phyloP scores from a whole-genome alignment of 64 coral and sea anemone genomes.

The Astreopora myriophthalma region DNA sequence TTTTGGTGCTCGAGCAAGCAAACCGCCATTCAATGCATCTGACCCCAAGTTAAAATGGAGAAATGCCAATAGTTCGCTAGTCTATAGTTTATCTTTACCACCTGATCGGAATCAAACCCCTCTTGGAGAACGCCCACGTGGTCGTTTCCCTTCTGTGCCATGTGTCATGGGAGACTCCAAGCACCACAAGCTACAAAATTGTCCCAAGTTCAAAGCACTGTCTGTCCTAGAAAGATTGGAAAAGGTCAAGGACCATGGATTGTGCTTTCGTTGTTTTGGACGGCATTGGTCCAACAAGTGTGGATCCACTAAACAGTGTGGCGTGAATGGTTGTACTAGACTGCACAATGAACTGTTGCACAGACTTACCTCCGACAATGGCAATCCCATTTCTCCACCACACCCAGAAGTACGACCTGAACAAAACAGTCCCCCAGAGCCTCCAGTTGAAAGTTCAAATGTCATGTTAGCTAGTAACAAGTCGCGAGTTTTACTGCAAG shows the following conservation, averaged over 20 bases:
- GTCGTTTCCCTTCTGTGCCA: neutral
- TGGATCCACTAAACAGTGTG: neutral
- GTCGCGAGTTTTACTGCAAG: neutral
- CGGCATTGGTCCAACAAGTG: neutral
- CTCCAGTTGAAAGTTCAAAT: neutral
- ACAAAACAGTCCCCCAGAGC: neutral
- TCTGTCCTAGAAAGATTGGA: constrained; percentile 17
- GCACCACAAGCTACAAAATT: constrained; percentile 15
- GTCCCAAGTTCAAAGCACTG: constrained; percentile 21
- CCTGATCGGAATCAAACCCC: neutral
- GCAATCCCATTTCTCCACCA: neutral
- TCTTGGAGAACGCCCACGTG: neutral
- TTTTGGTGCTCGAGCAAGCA: constrained; percentile 3
- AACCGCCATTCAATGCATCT: neutral
- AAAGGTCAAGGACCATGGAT: constrained; percentile 1
- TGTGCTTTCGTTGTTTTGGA: constrained; percentile 35
- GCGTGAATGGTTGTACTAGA: constrained; percentile 9
- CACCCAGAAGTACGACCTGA: neutral
- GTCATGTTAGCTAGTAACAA: neutral
- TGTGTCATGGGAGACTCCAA: neutral
- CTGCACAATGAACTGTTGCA: constrained; percentile 49
- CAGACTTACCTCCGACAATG: neutral
- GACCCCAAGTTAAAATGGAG: neutral
- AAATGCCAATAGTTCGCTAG: neutral
- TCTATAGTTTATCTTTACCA: neutral